Evolutionary conservation across 30 jellyfish, hydroid and myxozoan genomes (phyloP).

Genomic region (Nemopilema nomurai): DNA sequence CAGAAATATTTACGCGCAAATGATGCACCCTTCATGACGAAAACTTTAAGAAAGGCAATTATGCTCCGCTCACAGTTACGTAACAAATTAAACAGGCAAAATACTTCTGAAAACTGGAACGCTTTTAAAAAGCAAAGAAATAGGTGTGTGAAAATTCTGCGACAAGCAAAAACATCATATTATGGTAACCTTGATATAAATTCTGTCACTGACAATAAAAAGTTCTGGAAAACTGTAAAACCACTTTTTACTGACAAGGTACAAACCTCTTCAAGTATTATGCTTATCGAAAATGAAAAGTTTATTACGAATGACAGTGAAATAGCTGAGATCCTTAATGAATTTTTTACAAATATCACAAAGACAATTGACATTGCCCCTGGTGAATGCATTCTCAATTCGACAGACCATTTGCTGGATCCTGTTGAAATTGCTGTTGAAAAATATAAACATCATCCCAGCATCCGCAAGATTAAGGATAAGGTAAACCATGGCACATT

Average conservation of each 20-base stretch:
- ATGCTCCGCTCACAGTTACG: constrained; percentile 2
- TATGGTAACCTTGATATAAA: background rate
- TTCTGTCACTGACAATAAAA: constrained; percentile 15
- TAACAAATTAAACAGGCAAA: background rate
- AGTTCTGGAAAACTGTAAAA: constrained; percentile 10
- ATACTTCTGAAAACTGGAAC: background rate
- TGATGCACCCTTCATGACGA: too few species aligned
- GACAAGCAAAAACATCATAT: background rate
- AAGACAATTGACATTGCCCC: constrained; percentile 7
- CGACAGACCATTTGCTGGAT: constrained; percentile 3
- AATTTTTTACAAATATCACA: background rate
- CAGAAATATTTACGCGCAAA: too few species aligned
- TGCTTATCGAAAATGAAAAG: constrained; percentile 11
- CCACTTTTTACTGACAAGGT: constrained; percentile 41
- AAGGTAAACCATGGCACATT: background rate
- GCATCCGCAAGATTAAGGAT: background rate
- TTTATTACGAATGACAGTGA: constrained; percentile 16
- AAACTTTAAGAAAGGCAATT: constrained; percentile 13
- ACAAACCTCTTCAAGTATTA: constrained; percentile 15
- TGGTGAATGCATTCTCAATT: background rate
- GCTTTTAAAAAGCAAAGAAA: too few species aligned
- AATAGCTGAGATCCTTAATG: background rate
- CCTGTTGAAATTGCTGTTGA: background rate
- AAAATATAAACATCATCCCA: constrained; percentile 7
- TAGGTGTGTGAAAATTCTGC: too few species aligned